These are phyloP conservation scores for Rhamphomyia laevipes DNA, from an alignment of 2,888 invertebrate genomes.

Conservation along the genomic window DNA sequence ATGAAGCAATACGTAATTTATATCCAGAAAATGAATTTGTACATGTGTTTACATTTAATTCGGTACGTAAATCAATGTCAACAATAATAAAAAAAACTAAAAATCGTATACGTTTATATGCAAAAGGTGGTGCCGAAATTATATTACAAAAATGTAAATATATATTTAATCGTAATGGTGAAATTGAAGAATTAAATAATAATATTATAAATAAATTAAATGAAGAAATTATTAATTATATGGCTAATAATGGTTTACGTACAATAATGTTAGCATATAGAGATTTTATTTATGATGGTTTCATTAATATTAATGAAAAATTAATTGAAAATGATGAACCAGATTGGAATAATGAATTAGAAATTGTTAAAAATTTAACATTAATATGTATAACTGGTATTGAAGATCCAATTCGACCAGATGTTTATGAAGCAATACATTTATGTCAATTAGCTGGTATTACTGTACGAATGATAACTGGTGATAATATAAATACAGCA, in stretches of 20 bases:
- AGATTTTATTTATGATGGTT: too few species aligned
- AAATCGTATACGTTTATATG: slow-evolving; percentile 70
- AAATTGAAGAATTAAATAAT: slow-evolving; percentile 73
- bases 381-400: slow-evolving; percentile 90
- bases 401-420: slow-evolving; percentile 91
- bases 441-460: slow-evolving; percentile 92
- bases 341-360: slow-evolving; percentile 89
- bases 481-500: slow-evolving; percentile 94
- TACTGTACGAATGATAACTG: slow-evolving; percentile 95
- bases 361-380: slow-evolving; percentile 77
- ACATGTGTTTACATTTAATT: slow-evolving; percentile 92
- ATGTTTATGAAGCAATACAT: slow-evolving; percentile 81
- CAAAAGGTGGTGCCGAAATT: slow-evolving; percentile 95
- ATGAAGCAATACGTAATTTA: slow-evolving; percentile 75
- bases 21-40: slow-evolving; percentile 79
- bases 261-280: slow-evolving; percentile 80
- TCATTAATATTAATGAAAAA: slow-evolving; percentile 33
- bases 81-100: slow-evolving; percentile 64
- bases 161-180: slow-evolving; percentile 81
- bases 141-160: slow-evolving; percentile 89
- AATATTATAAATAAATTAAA: slow-evolving; percentile 82
- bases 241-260: slow-evolving; percentile 87
- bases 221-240: slow-evolving; percentile 83
- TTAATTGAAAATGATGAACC: slow-evolving; percentile 69
- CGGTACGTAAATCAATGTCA: slow-evolving; percentile 92